Evolutionary conservation across 1,140 invertebrate species (phyloP).

Genomic region (Diuraphis noxia): DNA sequence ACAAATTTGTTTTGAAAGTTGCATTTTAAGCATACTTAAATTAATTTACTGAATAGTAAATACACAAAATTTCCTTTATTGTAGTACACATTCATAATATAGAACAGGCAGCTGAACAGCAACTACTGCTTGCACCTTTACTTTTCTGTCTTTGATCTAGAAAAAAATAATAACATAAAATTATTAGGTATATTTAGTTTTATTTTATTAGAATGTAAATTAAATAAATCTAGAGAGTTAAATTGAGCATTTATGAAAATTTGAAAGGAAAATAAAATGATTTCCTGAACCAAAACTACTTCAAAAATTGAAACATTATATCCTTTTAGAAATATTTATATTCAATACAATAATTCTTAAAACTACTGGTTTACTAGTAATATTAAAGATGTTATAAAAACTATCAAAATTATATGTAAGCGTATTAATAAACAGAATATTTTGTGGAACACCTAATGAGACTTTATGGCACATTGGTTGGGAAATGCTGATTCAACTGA

Average conservation of each 20-base stretch:
- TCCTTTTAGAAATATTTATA: not conserved
- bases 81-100: conserved; percentile 69
- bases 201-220: not conserved
- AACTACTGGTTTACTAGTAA: not conserved
- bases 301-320: not conserved
- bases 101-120: conserved; percentile 87
- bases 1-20: conserved; percentile 22
- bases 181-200: not conserved
- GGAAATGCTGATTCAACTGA: too few species aligned
- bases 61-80: conserved; percentile 21
- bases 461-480: too few species aligned
- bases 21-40: conserved; percentile 39
- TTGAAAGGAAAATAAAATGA: not conserved
- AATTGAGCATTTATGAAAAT: not conserved
- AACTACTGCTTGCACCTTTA: conserved; percentile 89
- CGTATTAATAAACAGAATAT: too few species aligned
- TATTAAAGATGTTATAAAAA: too few species aligned
- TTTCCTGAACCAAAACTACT: not conserved
- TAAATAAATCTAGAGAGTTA: not conserved
- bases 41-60: conserved; percentile 40
- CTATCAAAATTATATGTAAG: too few species aligned
- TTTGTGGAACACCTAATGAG: too few species aligned
- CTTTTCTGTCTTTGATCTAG: conserved; percentile 92
- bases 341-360: not conserved
- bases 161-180: conserved; percentile 61